These are phyloP conservation scores for Cepaea hortensis DNA, from an alignment of 2,888 invertebrate genomes.

Conservation along the genomic window DNA sequence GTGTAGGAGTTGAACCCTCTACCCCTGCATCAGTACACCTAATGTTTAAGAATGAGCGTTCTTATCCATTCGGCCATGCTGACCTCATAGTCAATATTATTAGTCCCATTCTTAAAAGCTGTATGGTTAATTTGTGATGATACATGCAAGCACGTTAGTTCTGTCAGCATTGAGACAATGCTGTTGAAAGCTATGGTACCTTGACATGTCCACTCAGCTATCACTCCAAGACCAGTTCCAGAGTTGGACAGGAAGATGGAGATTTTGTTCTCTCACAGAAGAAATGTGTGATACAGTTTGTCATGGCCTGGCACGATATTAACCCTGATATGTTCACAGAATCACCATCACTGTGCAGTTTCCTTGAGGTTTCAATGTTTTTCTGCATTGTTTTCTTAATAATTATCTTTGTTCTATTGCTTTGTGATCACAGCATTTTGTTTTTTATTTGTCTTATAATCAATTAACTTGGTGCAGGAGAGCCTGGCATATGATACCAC, in stretches of 20 bases:
- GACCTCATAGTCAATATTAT: too few species aligned
- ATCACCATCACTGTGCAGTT: slow-evolving; percentile 84
- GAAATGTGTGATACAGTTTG: slow-evolving; percentile 86
- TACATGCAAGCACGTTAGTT: too few species aligned
- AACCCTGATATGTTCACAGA: slow-evolving; percentile 86
- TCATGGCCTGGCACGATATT: slow-evolving; percentile 85
- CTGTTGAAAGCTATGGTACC: slow-evolving; percentile 18
- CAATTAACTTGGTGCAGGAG: not conserved
- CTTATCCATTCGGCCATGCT: too few species aligned
- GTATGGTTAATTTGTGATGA: too few species aligned
- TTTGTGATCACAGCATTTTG: not conserved
- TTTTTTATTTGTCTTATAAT: not conserved
- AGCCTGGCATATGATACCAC: too few species aligned
- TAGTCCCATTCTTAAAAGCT: too few species aligned
- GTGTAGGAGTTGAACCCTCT: too few species aligned
- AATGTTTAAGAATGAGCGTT: too few species aligned
- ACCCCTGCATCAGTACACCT: too few species aligned
- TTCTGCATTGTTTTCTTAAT: not conserved
- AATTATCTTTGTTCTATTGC: not conserved
- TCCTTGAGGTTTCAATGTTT: slow-evolving; percentile 81
- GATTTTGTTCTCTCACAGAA: slow-evolving; percentile 79
- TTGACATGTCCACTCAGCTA: slow-evolving; percentile 62
- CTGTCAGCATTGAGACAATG: too few species aligned
- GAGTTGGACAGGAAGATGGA: slow-evolving; percentile 62
- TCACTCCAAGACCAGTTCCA: slow-evolving; percentile 64